Conservation (phyloP, 2,888 invertebrate genomes). For the Zaprionus obscuricornis region DNA sequence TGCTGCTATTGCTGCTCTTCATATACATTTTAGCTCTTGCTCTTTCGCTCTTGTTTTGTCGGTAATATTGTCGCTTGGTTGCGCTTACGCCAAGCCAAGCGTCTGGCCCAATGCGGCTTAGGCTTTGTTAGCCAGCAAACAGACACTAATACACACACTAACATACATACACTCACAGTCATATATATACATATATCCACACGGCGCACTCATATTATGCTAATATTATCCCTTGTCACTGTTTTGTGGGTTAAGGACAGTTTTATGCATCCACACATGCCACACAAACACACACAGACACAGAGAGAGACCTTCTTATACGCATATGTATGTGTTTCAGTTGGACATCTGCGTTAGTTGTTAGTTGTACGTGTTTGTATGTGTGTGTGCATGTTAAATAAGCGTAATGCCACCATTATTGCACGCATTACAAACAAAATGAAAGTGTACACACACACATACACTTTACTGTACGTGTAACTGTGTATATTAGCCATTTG, state of each 20-base stretch:
- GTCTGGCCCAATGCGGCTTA: constrained; percentile 53
- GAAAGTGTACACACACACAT: constrained; percentile 50
- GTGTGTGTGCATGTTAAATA: constrained; percentile 72
- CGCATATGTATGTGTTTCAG: constrained; percentile 39
- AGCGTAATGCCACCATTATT: constrained; percentile 79
- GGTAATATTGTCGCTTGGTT: constrained; percentile 34
- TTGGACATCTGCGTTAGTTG: constrained; percentile 46
- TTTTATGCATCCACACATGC: constrained; percentile 63
- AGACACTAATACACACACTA: constrained; percentile 12
- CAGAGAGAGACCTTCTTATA: constrained; percentile 30
- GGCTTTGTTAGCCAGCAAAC: constrained; percentile 47
- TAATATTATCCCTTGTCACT: constrained; percentile 69
- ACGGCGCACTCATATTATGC: constrained; percentile 68
- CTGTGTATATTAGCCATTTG: constrained; percentile 33
- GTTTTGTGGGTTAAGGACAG: constrained; percentile 77
- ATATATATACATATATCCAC: constrained; percentile 31
- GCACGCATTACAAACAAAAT: constrained; percentile 75
- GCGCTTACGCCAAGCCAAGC: constrained; percentile 43
- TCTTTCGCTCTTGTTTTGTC: not conserved
- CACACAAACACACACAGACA: constrained; percentile 18
- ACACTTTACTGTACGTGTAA: constrained; percentile 4
- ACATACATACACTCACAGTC: not conserved
- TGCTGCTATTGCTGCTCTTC: too few species aligned
- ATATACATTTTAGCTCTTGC: too few species aligned
- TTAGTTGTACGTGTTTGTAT: constrained; percentile 24